A percentile compares a stretch with the other conserved stretches of the same genome.
Conservation (phyloP, 2,797 vertebrate genomes). For the Apodemus agrarius region DNA sequence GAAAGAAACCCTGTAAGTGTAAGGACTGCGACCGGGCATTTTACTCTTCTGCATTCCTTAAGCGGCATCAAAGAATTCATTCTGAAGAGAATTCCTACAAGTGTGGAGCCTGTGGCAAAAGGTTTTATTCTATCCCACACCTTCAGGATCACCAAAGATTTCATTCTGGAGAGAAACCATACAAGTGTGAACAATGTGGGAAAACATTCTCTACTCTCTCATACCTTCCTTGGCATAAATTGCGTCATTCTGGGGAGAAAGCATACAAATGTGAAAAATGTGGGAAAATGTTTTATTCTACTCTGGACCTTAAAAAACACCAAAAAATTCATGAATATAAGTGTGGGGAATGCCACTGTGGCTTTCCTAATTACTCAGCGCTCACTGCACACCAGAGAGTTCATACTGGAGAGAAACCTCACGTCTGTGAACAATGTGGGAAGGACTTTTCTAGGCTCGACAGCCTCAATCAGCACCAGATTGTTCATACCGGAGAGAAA, state of each 20-base stretch:
- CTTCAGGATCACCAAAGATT: constrained; percentile 56
- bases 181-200: constrained; percentile 61
- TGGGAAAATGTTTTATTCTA: constrained; percentile 23
- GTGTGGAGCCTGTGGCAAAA: constrained; percentile 30
- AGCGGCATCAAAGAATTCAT: constrained; percentile 24
- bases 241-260: constrained; percentile 25
- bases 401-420: constrained; percentile 8
- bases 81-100: constrained; percentile 39
- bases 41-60: neutral
- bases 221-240: neutral
- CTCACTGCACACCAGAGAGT: constrained; percentile 1
- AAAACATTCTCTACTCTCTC: constrained; percentile 49
- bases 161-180: constrained; percentile 55
- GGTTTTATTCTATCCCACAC: constrained; percentile 49
- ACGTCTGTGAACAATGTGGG: neutral
- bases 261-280: constrained; percentile 29
- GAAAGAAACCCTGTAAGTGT: neutral
- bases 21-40: neutral
- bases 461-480: neutral
- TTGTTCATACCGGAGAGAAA: constrained; percentile 10
- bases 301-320: constrained; percentile 1
- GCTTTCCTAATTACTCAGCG: neutral
- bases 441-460: neutral
- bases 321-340: neutral
- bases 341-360: neutral